Evolutionary conservation across 1,140 invertebrate species (phyloP).

Genomic region (Chrysoperla carnea): DNA sequence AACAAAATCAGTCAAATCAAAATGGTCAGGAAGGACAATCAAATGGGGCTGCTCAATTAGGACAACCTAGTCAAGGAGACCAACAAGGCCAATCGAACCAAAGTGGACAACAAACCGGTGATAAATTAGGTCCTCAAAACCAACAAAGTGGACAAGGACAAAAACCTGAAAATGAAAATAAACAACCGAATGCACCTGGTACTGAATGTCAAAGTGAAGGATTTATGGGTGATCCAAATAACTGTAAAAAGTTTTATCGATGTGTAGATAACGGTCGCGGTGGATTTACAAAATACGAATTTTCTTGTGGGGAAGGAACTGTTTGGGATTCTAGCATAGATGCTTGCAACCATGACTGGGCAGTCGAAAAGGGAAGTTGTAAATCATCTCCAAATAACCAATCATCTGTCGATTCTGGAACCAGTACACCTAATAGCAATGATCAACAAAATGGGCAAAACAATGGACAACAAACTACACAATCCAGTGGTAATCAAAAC

Average conservation of each 20-base stretch:
- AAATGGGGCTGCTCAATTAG: slow-evolving; percentile 10
- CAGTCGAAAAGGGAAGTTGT: slow-evolving; percentile 20
- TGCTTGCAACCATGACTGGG: slow-evolving; percentile 47
- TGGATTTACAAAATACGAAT: slow-evolving; percentile 42
- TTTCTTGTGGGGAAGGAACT: slow-evolving; percentile 47
- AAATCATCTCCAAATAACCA: no score
- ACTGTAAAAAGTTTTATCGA: slow-evolving; percentile 51
- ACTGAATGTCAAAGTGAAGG: slow-evolving; percentile 22
- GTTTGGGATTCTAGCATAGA: slow-evolving; percentile 47
- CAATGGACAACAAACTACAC: not conserved
- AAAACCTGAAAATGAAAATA: no score
- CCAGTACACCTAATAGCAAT: no score
- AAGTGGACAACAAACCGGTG: slow-evolving; percentile 5
- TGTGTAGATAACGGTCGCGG: slow-evolving; percentile 37
- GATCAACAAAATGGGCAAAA: no score
- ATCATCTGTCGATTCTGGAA: no score
- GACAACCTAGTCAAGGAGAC: slow-evolving; percentile 6
- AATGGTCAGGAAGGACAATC: slow-evolving; percentile 8
- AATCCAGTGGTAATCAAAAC: slow-evolving; percentile 2
- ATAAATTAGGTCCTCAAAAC: no score
- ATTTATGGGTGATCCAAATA: slow-evolving; percentile 24
- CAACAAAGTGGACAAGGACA: no score
- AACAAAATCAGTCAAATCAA: slow-evolving; percentile 6
- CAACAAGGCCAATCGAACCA: slow-evolving; percentile 5
- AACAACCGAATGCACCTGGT: no score